Percentiles rank a stretch among this genome's conserved stretches.
Conservation (phyloP, 2,888 invertebrate genomes). For the Tetheella fluctuosa region DNA sequence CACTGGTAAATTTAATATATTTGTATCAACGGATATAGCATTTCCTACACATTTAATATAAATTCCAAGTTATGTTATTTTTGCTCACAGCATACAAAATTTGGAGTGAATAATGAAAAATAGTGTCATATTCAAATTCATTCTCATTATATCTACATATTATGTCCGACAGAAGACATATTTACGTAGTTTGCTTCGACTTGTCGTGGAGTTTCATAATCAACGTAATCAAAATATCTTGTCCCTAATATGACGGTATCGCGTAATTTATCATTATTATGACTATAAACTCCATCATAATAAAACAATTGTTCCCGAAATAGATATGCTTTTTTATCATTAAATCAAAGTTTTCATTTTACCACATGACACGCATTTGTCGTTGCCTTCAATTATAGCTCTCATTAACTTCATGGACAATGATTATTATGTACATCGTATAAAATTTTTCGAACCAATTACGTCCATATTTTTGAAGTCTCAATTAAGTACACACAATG, state of each 20-base stretch:
- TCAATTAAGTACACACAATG: no score
- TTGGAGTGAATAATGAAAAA: neutral
- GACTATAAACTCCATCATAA: neutral
- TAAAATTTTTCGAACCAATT: no score
- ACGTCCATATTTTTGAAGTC: no score
- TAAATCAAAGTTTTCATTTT: no score
- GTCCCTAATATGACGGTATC: no score
- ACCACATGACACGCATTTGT: no score
- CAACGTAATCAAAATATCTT: no score
- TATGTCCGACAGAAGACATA: neutral
- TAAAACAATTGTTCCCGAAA: neutral
- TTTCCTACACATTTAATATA: neutral
- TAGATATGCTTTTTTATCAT: no score
- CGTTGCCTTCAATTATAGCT: no score
- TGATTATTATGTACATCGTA: neutral
- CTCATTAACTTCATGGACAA: neutral
- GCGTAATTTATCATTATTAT: no score
- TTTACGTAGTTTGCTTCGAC: neutral
- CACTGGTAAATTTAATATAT: slow-evolving; percentile 4
- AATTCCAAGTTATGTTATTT: slow-evolving; percentile 1
- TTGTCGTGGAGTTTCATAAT: neutral
- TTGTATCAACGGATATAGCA: neutral
- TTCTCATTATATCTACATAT: neutral
- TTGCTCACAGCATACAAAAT: neutral
- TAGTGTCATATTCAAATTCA: neutral